Percentiles rank a stretch among this genome's conserved stretches.
Conservation (phyloP, 2,888 invertebrate species). For the Pinctada fucata region DNA sequence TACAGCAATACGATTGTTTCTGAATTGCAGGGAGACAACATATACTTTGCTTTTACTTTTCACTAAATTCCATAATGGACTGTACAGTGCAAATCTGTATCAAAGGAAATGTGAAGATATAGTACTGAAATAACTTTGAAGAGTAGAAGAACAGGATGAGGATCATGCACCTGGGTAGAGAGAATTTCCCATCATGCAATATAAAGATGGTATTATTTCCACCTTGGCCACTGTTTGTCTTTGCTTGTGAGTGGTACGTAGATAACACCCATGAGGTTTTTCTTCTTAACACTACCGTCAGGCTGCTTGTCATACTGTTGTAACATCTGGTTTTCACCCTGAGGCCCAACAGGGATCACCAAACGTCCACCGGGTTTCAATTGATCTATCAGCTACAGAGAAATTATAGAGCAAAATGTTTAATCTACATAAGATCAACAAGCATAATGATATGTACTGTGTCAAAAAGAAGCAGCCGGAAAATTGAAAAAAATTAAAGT, state of each 20-base stretch:
- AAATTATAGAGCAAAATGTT: not conserved
- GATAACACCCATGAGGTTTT: slow-evolving; percentile 94
- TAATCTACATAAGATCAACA: not conserved
- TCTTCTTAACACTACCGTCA: slow-evolving; percentile 86
- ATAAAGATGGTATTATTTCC: slow-evolving; percentile 59
- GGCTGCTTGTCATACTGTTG: slow-evolving; percentile 92
- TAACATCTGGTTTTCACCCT: slow-evolving; percentile 85
- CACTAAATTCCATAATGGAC: no score
- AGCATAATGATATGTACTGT: not conserved
- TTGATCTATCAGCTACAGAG: slow-evolving; percentile 86
- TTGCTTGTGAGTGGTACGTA: slow-evolving; percentile 97
- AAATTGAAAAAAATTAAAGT: no score
- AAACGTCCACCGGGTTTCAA: slow-evolving; percentile 94
- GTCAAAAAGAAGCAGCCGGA: no score
- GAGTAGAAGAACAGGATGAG: no score
- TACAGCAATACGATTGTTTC: no score
- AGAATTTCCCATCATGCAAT: slow-evolving; percentile 36
- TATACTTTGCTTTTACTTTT: no score
- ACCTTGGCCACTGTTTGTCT: slow-evolving; percentile 83
- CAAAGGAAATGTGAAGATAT: no score
- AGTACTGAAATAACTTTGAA: no score
- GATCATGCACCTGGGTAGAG: no score
- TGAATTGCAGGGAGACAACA: no score
- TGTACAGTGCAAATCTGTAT: no score
- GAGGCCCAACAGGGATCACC: slow-evolving; percentile 88